Evolutionary conservation across 2,797 vertebrate genomes (phyloP), one percentile per base, ranked within the genome.

Genomic region (Arvicola amphibius): DNA sequence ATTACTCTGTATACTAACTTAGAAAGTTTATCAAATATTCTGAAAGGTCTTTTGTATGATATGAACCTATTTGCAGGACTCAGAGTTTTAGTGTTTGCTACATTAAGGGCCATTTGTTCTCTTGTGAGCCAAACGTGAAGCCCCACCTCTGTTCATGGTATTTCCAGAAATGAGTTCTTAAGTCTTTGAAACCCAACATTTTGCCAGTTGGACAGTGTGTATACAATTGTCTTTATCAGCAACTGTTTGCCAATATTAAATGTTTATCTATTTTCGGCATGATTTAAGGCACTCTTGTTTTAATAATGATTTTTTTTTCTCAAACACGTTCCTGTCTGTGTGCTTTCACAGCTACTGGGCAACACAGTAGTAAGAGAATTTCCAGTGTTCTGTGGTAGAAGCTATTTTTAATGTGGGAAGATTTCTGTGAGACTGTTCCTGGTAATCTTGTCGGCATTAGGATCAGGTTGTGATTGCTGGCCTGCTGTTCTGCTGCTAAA

Each of bases 351-450:
- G 34, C 46, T 92, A 37, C 88, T 88, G 69, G 79, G 53, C 77
- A 88, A 67, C 27, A 92, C 79, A 94, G 32, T 61, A 80, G 27
- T 90, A 92, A 91, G 19, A 83, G 37, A 93, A 84, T 76, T 91
- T 2, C 56, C 59, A 93, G 8, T 79, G 79, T 2, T 25, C 8
- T 96, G 94, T 63, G 37, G 37, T 32, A 7, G 37, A 19, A 83
- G 56, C 4, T 61, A 34, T 46, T 81, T 91, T 85, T 81, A 92
- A 87, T 56, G 5, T 92, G 77, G 48, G 56, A 27, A 76, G 23
- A 78, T 93, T 95, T 96, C 77, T 81, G 23, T 91, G 87, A 93
- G 85, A 89, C 88, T 46, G 48, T 71, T 48, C 3, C 79, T 90
- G 71, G 11, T 92, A 59, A 51, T 69, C 14, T 83, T 73, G 77